Percentiles rank a stretch among this genome's conserved stretches.
Conservation (phyloP, 2,888 invertebrate genomes). For the Lepidocyrtoides sp. region DNA sequence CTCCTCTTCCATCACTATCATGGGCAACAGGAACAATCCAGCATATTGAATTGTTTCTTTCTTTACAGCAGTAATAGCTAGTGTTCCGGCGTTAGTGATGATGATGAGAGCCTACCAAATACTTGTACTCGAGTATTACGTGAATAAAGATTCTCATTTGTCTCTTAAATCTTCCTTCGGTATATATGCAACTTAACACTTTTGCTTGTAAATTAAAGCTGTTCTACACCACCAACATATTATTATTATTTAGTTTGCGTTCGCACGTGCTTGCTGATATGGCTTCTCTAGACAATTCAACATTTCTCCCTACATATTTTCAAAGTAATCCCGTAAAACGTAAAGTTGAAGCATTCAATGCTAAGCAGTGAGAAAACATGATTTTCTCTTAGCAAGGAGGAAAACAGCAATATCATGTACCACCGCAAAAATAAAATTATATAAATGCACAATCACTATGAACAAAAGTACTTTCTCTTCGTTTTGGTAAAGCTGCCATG, state of each 20-base stretch:
- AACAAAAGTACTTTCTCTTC: not conserved
- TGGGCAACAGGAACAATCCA: not conserved
- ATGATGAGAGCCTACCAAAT: too few species aligned
- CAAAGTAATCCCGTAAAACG: slow-evolving; percentile 8
- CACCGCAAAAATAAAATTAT: not conserved
- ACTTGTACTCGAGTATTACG: too few species aligned
- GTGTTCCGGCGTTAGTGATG: not conserved
- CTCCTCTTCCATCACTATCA: slow-evolving; percentile 17
- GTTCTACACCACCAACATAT: too few species aligned
- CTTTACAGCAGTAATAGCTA: not conserved
- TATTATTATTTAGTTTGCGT: slow-evolving; percentile 3
- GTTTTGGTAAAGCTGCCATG: not conserved
- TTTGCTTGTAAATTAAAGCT: too few species aligned
- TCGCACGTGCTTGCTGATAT: not conserved
- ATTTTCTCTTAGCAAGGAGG: slow-evolving; percentile 8
- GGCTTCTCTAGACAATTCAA: not conserved
- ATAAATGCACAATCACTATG: not conserved
- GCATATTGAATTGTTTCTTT: not conserved
- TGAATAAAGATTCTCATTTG: slow-evolving; percentile 64
- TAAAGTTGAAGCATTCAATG: slow-evolving; percentile 45
- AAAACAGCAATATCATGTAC: not conserved
- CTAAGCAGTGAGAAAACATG: slow-evolving; percentile 45
- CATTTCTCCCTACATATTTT: not conserved
- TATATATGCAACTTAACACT: too few species aligned
- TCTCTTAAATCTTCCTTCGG: slow-evolving; percentile 40